Conservation (phyloP, 2,888 invertebrate genomes). For the Scotopteryx bipunctaria region DNA sequence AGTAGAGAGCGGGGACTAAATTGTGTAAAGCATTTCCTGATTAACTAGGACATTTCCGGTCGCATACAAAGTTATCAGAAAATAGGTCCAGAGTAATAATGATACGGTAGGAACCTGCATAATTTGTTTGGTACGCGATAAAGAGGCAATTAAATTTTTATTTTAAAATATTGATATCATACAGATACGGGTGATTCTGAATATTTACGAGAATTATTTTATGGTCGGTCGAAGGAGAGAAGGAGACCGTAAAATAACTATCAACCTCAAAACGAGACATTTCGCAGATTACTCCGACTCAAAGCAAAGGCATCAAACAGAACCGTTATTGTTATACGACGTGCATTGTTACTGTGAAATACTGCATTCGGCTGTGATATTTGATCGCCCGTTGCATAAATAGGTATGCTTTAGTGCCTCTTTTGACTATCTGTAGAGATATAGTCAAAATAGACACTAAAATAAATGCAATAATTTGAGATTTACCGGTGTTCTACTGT, state of each 20-base stretch:
- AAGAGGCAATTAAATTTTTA: background rate
- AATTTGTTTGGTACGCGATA: too few relatives aligned
- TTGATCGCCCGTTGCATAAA: constrained; percentile 17
- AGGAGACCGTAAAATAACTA: constrained; percentile 39
- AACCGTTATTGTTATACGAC: constrained; percentile 38
- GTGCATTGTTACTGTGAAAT: constrained; percentile 24
- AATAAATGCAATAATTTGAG: too few relatives aligned
- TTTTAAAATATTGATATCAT: background rate
- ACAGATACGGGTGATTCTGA: background rate
- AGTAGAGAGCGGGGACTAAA: constrained; percentile 14
- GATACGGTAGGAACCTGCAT: too few relatives aligned
- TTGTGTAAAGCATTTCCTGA: constrained; percentile 52
- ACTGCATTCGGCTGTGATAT: constrained; percentile 14
- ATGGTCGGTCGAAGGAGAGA: constrained; percentile 17
- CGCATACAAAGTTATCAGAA: constrained; percentile 35
- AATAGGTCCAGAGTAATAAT: background rate
- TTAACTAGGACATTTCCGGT: constrained; percentile 57
- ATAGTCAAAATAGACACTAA: too few relatives aligned
- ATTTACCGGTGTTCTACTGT: too few relatives aligned
- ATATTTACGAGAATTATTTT: constrained; percentile 18
- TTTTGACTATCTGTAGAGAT: too few relatives aligned
- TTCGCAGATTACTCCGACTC: constrained; percentile 39
- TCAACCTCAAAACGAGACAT: constrained; percentile 46
- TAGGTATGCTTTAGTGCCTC: constrained; percentile 9
- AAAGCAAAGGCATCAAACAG: constrained; percentile 47